Percentiles rank a stretch among this genome's conserved stretches.
These are phyloP conservation scores for Carabus problematicus DNA, from an alignment of 2,888 invertebrate species.

Conservation along the genomic window DNA sequence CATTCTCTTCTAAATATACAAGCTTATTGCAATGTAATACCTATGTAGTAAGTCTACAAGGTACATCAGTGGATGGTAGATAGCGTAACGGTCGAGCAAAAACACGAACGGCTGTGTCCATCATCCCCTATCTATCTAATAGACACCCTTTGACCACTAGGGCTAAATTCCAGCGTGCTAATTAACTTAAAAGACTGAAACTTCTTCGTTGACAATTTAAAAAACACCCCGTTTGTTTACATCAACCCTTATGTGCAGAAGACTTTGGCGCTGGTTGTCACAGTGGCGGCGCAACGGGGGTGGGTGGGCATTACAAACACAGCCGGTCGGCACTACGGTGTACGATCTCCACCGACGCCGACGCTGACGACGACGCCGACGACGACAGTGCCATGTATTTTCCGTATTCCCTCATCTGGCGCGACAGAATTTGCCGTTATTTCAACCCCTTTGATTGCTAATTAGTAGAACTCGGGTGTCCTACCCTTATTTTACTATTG, in stretches of 20 bases:
- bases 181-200: constrained; percentile 40
- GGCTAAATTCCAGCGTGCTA: constrained; percentile 39
- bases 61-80: no score
- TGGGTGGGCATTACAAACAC: background rate
- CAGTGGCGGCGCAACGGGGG: constrained; percentile 6
- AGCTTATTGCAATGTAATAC: no score
- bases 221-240: constrained; percentile 40
- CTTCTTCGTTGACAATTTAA: constrained; percentile 36
- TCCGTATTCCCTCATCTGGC: constrained; percentile 40
- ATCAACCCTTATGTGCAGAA: constrained; percentile 40
- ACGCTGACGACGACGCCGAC: background rate
- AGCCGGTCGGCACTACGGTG: no score
- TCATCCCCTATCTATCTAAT: constrained; percentile 32
- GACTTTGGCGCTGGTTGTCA: constrained; percentile 22
- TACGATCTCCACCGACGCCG: background rate
- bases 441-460: constrained; percentile 67
- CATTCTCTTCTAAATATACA: no score
- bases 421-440: constrained; percentile 56
- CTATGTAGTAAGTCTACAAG: no score
- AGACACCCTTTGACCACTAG: constrained; percentile 38
- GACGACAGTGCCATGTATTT: constrained; percentile 37
- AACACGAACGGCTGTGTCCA: constrained; percentile 14
- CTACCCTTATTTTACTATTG: constrained; percentile 59
- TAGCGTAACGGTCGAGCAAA: constrained; percentile 11
- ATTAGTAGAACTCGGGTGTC: constrained; percentile 64